Base-by-base conservation (phyloP, 2,113 vertebrate genomes). In the Ctenodactylus gundi region DNA sequence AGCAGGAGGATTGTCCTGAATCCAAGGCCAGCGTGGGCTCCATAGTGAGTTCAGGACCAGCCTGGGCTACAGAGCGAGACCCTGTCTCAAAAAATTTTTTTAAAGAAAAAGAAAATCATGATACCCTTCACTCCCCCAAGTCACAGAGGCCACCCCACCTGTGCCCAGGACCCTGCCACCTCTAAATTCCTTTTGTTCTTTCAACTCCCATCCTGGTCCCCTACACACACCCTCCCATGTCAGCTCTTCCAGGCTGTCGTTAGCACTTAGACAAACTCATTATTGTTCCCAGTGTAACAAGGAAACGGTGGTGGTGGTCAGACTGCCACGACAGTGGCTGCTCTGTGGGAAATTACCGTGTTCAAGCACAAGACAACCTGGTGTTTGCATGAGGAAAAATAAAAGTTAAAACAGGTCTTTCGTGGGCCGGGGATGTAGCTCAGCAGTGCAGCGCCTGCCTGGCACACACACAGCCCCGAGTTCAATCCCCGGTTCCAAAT, bases 261-360 rank as follows among this genome's bases (percentile, higher is more conserved):
- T 94, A 94, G 36, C 44, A 55, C 57, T 81, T 58, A 88, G 49
- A 89, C 81, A 83, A 73, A 67, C 78, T 91, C 90, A 82, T 75
- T 90, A 83, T 95, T 84, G 91, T 85, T 91, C 72, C 72, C 36
- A 53, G 88, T 70, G 78, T 93, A 95, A 94, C 51, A 53, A 94
- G 92, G 70, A 81, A 92, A 95, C 92, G 77, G 65, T 8, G 82
- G 77, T 72, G 84, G 91, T 27, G 53, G 21, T 75, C 27, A 85
- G 64, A 51, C 86, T 85, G 76, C 92, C 15, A 23, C 53, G 65
- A 41, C 82, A 92, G 53, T 75, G 39, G 39, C 85, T 95, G 23
- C 44, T 94, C 94, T 51, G 44, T 70, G 46, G 84, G 72, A 90
- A 95, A 96, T 96, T 89, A 92, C 0, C 10, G 70, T 83, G 34